Conservation (phyloP, 2,113 vertebrate species). For the Bufo bufo region DNA sequence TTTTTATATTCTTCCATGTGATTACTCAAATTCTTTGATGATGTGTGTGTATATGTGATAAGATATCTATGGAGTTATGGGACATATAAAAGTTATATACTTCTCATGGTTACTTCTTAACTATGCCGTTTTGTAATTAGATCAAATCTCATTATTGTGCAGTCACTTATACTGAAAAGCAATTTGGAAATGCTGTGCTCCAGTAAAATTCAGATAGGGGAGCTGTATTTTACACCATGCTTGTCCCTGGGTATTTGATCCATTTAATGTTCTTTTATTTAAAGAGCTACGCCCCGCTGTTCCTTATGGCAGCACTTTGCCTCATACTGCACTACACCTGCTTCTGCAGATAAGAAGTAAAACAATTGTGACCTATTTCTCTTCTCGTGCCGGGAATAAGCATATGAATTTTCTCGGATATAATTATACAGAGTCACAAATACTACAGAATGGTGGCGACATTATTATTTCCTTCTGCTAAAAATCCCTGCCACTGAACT, state of each 20-base stretch:
- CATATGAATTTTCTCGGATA: constrained; percentile 1
- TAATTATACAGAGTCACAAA: not conserved
- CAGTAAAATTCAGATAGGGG: constrained; percentile 20
- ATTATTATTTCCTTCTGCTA: not conserved
- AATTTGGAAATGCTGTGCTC: constrained; percentile 19
- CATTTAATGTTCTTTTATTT: constrained; percentile 32
- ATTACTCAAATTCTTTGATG: not conserved
- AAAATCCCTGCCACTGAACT: not conserved
- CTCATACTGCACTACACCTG: not conserved
- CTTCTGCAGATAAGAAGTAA: constrained; percentile 1
- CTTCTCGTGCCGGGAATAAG: not conserved
- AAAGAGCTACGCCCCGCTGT: constrained; percentile 19
- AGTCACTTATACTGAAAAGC: not conserved
- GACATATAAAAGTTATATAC: not conserved
- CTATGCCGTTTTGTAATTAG: not conserved
- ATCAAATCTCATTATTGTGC: not conserved
- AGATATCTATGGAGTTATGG: not conserved
- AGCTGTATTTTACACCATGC: not conserved
- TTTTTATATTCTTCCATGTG: not conserved
- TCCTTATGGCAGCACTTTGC: constrained; percentile 3
- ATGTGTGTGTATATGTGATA: not conserved
- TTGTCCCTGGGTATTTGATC: not conserved
- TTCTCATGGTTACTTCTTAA: not conserved
- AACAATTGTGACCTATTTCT: constrained; percentile 1
- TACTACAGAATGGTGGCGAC: not conserved